A percentile compares a stretch with the other conserved stretches of the same genome.
phyloP scores from a whole-genome alignment of 2,797 vertebrate genomes.

The Emydoidea blandingii region DNA sequence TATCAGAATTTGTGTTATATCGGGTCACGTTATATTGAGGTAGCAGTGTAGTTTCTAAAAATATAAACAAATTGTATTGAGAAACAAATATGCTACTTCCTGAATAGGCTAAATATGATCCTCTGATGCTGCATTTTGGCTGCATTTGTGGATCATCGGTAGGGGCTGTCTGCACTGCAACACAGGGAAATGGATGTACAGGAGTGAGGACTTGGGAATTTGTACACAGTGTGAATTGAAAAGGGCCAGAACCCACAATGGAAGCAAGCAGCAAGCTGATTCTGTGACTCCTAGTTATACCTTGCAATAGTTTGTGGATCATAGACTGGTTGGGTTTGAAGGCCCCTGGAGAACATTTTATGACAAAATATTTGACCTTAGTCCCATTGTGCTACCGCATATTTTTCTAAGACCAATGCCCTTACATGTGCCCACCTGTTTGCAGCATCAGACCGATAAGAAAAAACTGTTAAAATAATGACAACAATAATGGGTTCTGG shows the following conservation, averaged over 20 bases:
- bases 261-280: not conserved
- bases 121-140: not conserved
- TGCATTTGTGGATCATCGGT: not conserved
- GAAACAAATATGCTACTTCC: not conserved
- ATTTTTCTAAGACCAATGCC: not conserved
- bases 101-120: not conserved
- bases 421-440: not conserved
- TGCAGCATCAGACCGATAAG: not conserved
- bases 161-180: not conserved
- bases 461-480: not conserved
- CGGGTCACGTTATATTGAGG: too few relatives aligned
- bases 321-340: not conserved
- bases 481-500: not conserved
- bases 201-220: not conserved
- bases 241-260: not conserved
- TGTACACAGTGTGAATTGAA: not conserved
- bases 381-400: not conserved
- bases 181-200: not conserved
- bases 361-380: not conserved
- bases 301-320: not conserved
- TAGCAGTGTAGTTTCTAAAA: not conserved
- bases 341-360: not conserved
- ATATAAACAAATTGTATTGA: not conserved
- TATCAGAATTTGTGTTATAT: too few relatives aligned
- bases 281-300: not conserved